Evolutionary conservation across 2,888 invertebrate species (phyloP), one percentile per base, ranked within the genome.

Genomic region (Rotaria sp.): DNA sequence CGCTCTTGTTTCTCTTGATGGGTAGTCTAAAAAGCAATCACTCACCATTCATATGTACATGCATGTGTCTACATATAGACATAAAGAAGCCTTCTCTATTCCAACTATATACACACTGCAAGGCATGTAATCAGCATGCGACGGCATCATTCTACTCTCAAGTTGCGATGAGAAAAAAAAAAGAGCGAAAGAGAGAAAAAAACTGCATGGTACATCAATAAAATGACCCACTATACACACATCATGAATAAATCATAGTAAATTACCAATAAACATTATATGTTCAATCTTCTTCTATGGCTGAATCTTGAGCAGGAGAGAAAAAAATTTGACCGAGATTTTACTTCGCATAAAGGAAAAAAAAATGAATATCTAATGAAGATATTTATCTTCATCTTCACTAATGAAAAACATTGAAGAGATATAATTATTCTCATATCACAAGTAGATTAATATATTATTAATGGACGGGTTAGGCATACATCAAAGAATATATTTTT

Each of bases 141-240:
- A 30, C 67, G 67, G 35, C 67, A 67, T 67, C 35, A 67, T 67
- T 67, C 67, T 67, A 67, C 35, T 38, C 67, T 67, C 11, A 67
- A 67, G 67, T 67, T 67, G 15, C 35, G 67, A 35, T 67, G 67
- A 35, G 67, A 67, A 67, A 35, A 67, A 67, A 67, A 67, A 67
- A 11, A 35, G 10, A 30, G 15, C n/a, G 18, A 35, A 3, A 35
- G 18, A 67, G 67, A 30, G n/a, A n/a, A n/a, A 50, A 50, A 35
- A 35, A 67, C 67, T 67, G 67, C 21, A 67, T 67, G 30, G 67
- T 30, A 67, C 67, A 67, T 67, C 30, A 30, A 67, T 35, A 26
- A 67, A 67, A 67, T 67, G 35, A 15, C 15, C 11, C 30, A 67
- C 67, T 67, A 18, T 67, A 35, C 21, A 67, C 3, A 8, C 52